Percentiles rank a stretch among this genome's conserved stretches.
phyloP scores from a whole-genome alignment of 2,113 vertebrate genomes.

The Lota lota region DNA sequence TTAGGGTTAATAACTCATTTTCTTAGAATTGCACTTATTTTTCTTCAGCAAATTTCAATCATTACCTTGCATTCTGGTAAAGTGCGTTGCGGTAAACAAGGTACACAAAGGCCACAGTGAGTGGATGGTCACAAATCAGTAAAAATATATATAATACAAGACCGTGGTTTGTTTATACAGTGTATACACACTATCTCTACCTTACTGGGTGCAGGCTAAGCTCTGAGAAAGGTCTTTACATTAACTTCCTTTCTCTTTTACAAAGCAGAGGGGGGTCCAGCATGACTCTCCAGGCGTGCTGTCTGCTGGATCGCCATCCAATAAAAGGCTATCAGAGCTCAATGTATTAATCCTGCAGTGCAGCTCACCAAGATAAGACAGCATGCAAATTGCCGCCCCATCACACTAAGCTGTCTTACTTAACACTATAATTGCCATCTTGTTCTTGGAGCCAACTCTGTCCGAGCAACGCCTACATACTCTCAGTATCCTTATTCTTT shows the following conservation, averaged over 20 bases:
- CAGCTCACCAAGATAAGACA: conserved; percentile 39
- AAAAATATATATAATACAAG: too few species aligned
- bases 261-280: conserved; percentile 27
- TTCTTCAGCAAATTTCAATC: too few species aligned
- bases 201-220: conserved; percentile 30
- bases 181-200: conserved; percentile 20
- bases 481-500: too few species aligned
- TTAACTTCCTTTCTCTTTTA: conserved; percentile 38
- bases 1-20: too few species aligned
- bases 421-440: conserved; percentile 5
- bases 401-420: conserved; percentile 22
- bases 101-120: too few species aligned
- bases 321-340: conserved; percentile 68
- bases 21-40: too few species aligned
- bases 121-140: too few species aligned
- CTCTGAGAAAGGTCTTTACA: conserved; percentile 17
- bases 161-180: background rate
- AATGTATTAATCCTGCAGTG: conserved; percentile 48
- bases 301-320: conserved; percentile 47
- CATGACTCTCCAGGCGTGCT: conserved; percentile 27
- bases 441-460: too few species aligned
- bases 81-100: too few species aligned
- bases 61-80: too few species aligned
- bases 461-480: too few species aligned
- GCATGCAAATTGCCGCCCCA: conserved; percentile 45